A percentile compares a stretch with the other conserved stretches of the same genome.
These are phyloP conservation scores for Stictonetta naevosa DNA, from an alignment of 2,113 vertebrate species.

Conservation along the genomic window DNA sequence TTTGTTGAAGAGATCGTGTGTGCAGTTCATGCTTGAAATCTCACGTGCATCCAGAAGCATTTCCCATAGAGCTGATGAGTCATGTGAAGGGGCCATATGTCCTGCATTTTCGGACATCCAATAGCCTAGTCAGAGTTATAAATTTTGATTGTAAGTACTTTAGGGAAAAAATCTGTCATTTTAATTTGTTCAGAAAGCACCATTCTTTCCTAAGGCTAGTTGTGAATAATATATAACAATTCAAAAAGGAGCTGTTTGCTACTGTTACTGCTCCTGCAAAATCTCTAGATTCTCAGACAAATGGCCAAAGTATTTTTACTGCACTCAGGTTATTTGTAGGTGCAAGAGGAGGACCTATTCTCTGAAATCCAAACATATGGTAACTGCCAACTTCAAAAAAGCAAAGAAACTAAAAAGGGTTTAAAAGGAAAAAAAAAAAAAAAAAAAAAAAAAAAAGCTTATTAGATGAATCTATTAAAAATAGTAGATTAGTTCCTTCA, in stretches of 20 bases:
- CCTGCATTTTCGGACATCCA: conserved; percentile 7
- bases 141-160: conserved; percentile 40
- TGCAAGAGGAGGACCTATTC: background rate
- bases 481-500: background rate
- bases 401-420: background rate
- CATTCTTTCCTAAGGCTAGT: conserved; percentile 8
- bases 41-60: background rate
- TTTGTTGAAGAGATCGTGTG: background rate
- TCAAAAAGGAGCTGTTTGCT: conserved; percentile 41
- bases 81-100: conserved; percentile 32
- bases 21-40: background rate
- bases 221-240: conserved; percentile 53
- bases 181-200: conserved; percentile 45
- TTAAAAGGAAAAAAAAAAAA: background rate
- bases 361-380: background rate
- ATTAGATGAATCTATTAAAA: background rate
- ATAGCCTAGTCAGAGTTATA: background rate
- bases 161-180: conserved; percentile 46
- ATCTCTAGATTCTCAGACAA: background rate
- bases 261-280: conserved; percentile 9
- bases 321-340: background rate
- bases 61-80: conserved; percentile 22
- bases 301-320: background rate
- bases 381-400: background rate
- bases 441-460: background rate